Evolutionary conservation across 1,140 invertebrate species (phyloP).

Genomic region (Megathymus violae): DNA sequence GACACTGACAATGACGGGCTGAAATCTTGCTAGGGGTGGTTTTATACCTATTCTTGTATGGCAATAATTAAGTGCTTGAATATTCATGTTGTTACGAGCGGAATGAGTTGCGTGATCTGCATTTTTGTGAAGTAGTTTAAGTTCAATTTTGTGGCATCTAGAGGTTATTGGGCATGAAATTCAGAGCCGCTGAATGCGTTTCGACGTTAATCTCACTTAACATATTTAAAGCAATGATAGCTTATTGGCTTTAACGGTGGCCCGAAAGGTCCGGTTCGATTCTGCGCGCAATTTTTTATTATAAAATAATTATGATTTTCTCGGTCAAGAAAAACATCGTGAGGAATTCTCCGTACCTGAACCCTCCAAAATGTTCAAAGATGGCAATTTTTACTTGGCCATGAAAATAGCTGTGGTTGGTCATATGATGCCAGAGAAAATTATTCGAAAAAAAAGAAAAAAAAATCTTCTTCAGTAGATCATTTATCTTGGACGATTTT

Average conservation of each 20-base stretch:
- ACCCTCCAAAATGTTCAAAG: too few species aligned
- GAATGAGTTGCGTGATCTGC: constrained; percentile 34
- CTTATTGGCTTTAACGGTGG: neutral
- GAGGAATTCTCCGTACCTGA: too few species aligned
- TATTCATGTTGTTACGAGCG: constrained; percentile 25
- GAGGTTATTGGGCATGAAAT: constrained; percentile 7
- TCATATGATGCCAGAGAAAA: too few species aligned
- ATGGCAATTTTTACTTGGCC: too few species aligned
- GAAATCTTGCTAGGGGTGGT: constrained; percentile 42
- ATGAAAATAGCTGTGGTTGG: too few species aligned
- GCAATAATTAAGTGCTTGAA: constrained; percentile 32
- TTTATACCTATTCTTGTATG: constrained; percentile 18
- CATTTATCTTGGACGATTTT: too few species aligned
- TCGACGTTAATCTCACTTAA: neutral
- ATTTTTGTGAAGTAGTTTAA: constrained; percentile 22
- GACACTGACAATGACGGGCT: constrained; percentile 50
- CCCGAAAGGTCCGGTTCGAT: too few species aligned
- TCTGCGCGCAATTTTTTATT: neutral
- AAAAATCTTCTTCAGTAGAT: too few species aligned
- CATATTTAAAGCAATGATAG: neutral
- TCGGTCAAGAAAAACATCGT: too few species aligned
- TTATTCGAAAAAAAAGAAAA: too few species aligned
- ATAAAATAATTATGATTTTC: neutral
- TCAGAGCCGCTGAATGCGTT: constrained; percentile 6
- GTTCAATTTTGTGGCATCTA: constrained; percentile 19